A percentile compares a stretch with the other conserved stretches of the same genome.
These are phyloP conservation scores for Lordiphosa mommai DNA, from an alignment of 1,140 invertebrate species.

Conservation along the genomic window DNA sequence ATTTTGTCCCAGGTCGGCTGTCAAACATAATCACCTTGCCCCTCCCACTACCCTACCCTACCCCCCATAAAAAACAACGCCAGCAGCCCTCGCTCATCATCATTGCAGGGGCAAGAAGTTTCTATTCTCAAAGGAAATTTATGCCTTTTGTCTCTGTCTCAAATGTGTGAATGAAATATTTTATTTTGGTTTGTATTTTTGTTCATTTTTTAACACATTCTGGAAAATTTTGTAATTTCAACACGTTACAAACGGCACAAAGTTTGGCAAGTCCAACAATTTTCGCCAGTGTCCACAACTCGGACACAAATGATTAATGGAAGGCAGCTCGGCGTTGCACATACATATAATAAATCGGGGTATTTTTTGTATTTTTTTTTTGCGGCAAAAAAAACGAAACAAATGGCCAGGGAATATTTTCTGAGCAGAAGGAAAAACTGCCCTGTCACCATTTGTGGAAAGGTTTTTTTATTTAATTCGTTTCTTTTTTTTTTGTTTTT, in stretches of 20 bases:
- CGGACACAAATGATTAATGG: slow-evolving; percentile 54
- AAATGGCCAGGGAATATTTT: slow-evolving; percentile 42
- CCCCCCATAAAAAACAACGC: slow-evolving; percentile 1
- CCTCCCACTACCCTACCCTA: slow-evolving; percentile 13
- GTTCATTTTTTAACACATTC: slow-evolving; percentile 60
- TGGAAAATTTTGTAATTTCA: slow-evolving; percentile 67
- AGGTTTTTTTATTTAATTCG: slow-evolving; percentile 47
- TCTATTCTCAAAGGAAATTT: slow-evolving; percentile 75
- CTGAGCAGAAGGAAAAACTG: slow-evolving; percentile 29
- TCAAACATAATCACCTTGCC: slow-evolving; percentile 72
- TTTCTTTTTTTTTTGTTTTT: not conserved
- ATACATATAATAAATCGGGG: slow-evolving; percentile 59
- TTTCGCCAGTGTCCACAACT: slow-evolving; percentile 57
- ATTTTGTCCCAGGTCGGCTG: slow-evolving; percentile 63
- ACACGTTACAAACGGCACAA: slow-evolving; percentile 64
- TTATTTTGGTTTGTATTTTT: slow-evolving; percentile 44
- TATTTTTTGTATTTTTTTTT: slow-evolving; percentile 29
- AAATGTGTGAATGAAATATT: slow-evolving; percentile 67
- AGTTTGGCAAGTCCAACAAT: slow-evolving; percentile 37
- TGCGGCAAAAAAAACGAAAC: slow-evolving; percentile 42
- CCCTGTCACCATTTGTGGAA: slow-evolving; percentile 60
- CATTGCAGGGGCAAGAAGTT: slow-evolving; percentile 20
- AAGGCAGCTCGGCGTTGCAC: slow-evolving; percentile 16
- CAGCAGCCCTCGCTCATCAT: slow-evolving; percentile 25
- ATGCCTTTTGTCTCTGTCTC: slow-evolving; percentile 52